Conservation (phyloP, 2,113 vertebrate genomes). For the Myiozetetes cayanensis region DNA sequence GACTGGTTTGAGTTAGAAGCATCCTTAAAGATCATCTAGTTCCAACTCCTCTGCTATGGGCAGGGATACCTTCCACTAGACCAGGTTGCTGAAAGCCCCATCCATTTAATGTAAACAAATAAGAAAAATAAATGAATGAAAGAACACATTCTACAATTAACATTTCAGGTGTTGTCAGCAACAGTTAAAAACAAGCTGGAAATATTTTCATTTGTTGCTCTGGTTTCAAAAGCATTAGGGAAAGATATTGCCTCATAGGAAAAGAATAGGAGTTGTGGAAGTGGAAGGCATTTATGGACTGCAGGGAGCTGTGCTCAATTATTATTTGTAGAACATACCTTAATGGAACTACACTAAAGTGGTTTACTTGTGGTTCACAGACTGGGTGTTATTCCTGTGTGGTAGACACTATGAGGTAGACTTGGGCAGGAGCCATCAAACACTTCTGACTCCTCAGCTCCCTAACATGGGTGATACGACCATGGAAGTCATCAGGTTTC, state of each 20-base stretch:
- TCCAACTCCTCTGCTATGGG: background rate
- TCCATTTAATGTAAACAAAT: background rate
- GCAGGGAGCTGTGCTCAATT: background rate
- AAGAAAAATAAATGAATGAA: background rate
- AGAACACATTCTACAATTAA: background rate
- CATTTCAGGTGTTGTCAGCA: background rate
- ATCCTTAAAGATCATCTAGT: background rate
- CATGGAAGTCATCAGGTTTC: background rate
- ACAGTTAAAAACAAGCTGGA: background rate
- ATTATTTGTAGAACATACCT: constrained; percentile 2
- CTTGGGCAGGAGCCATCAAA: constrained; percentile 15
- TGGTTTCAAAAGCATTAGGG: background rate
- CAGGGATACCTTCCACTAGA: background rate
- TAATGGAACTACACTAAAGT: background rate
- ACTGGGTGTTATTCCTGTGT: background rate
- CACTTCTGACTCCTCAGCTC: background rate
- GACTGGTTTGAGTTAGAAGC: background rate
- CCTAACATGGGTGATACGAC: background rate
- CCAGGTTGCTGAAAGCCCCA: background rate
- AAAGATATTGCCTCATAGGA: background rate
- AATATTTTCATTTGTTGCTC: background rate
- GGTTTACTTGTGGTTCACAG: background rate
- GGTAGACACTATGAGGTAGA: background rate
- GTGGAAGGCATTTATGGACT: background rate
- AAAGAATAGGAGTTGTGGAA: background rate